Evolutionary conservation across 2,113 vertebrate genomes (phyloP), one percentile per base, ranked within the genome.

Genomic region (Balaenoptera acutorostrata): DNA sequence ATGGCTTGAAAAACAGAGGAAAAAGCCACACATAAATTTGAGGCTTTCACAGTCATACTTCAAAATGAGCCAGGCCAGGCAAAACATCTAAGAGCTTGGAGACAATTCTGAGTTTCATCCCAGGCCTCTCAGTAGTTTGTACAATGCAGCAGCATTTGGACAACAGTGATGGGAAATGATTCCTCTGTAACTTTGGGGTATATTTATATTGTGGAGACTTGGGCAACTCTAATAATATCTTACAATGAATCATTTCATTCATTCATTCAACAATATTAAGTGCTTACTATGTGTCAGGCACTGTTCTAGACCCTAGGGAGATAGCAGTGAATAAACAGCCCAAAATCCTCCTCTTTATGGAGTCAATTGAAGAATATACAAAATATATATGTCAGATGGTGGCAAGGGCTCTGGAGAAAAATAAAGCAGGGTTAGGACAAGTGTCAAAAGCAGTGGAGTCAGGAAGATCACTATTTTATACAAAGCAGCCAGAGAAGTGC

Each of bases 81-180:
- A 90, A 92, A 87, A 96, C 3, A 11, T 59, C 63, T 96, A 27
- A 59, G 31, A 82, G 68, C 57, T 69, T 72, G 41, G 64, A 95
- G 59, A 88, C 69, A 74, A 55, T 90, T 94, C 88, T 93, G 63
- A 97, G 82, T 89, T 97, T 92, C 69, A 85, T 90, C 92, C 66
- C 27, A 75, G 49, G 41, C 21, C 64, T 78, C 49, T 84, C 66
- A 82, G 29, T 71, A 61, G 33, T 78, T 71, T 52, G 2, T 44
- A 44, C 17, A 59, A 29, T 21, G 12, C 64, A 57, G 74, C 39
- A 86, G 74, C 46, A 66, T 90, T 96, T 66, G 44, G 55, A 64
- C 15, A 72, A 66, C 20, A 90, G 17, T 72, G 44, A 86, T 29
- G 15, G 64, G 29, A 85, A 82, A 88, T 86, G 78, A 89, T 90